Percentiles rank a stretch among this genome's conserved stretches.
phyloP scores from a whole-genome alignment of 2,888 invertebrate species.

The Druceiella hillmani region DNA sequence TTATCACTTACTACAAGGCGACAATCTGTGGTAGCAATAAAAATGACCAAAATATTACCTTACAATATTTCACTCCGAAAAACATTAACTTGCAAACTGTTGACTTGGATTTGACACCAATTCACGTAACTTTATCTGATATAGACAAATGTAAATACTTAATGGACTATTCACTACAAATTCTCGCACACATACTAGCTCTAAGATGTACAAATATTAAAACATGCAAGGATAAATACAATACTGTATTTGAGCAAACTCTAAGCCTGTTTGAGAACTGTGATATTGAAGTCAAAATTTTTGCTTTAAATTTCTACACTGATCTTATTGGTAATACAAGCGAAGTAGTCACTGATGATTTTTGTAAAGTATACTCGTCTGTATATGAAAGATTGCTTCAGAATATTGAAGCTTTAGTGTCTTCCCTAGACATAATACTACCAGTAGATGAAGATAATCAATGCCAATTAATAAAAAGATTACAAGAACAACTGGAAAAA shows the following conservation, averaged over 20 bases:
- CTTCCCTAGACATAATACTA: constrained; percentile 31
- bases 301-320: constrained; percentile 35
- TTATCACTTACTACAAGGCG: constrained; percentile 44
- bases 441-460: no score
- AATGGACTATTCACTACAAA: constrained; percentile 34
- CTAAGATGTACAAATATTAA: constrained; percentile 32
- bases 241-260: constrained; percentile 29
- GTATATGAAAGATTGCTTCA: constrained; percentile 30
- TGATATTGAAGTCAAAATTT: constrained; percentile 37
- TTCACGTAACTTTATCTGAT: constrained; percentile 36
- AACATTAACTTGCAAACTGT: constrained; percentile 36
- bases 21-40: no score
- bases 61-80: constrained; percentile 45
- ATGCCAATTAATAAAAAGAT: no score
- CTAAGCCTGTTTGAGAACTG: constrained; percentile 35
- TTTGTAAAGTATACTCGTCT: constrained; percentile 30
- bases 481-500: no score
- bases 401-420: constrained; percentile 32
- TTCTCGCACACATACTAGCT: constrained; percentile 38
- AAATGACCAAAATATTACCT: constrained; percentile 23
- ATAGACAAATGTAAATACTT: constrained; percentile 34
- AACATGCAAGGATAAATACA: constrained; percentile 26
- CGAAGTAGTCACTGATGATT: constrained; percentile 30
- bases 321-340: constrained; percentile 34
- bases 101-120: constrained; percentile 39